Conservation (phyloP, 2,113 vertebrate genomes). For the Bucco capensis region DNA sequence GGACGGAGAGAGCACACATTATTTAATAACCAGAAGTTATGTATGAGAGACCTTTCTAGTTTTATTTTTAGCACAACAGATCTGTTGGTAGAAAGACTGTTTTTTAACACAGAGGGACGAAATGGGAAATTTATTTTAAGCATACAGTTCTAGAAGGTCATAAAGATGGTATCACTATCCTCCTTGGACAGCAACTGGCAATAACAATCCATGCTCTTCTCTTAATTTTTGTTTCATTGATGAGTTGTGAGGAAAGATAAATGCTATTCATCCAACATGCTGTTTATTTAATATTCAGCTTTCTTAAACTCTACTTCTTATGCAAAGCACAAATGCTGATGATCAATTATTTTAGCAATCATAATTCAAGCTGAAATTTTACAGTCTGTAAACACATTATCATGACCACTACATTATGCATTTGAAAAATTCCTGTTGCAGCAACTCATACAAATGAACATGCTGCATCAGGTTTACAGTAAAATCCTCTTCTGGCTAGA, state of each 20-base stretch:
- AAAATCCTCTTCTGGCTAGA: not conserved
- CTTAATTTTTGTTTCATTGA: slow-evolving; percentile 36
- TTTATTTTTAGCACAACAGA: slow-evolving; percentile 35
- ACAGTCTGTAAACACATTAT: slow-evolving; percentile 49
- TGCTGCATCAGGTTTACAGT: not conserved
- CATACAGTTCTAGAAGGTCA: not conserved
- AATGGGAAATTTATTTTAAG: slow-evolving; percentile 47
- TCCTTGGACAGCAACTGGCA: slow-evolving; percentile 49
- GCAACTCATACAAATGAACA: slow-evolving; percentile 20
- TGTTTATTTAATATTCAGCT: slow-evolving; percentile 39
- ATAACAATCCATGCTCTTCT: not conserved
- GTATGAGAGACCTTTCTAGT: slow-evolving; percentile 12
- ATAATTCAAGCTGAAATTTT: slow-evolving; percentile 44
- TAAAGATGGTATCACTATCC: slow-evolving; percentile 33
- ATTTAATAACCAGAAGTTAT: slow-evolving; percentile 18
- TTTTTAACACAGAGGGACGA: slow-evolving; percentile 4
- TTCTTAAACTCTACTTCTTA: slow-evolving; percentile 2
- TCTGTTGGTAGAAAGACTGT: not conserved
- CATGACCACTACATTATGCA: not conserved
- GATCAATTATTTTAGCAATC: slow-evolving; percentile 59
- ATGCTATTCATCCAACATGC: not conserved
- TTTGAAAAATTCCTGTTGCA: slow-evolving; percentile 38
- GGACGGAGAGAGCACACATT: not conserved
- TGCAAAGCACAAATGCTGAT: slow-evolving; percentile 25
- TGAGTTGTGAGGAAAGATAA: not conserved